Conservation (phyloP, 64 coral and sea anemone species). For the Exaiptasia diaphana region DNA sequence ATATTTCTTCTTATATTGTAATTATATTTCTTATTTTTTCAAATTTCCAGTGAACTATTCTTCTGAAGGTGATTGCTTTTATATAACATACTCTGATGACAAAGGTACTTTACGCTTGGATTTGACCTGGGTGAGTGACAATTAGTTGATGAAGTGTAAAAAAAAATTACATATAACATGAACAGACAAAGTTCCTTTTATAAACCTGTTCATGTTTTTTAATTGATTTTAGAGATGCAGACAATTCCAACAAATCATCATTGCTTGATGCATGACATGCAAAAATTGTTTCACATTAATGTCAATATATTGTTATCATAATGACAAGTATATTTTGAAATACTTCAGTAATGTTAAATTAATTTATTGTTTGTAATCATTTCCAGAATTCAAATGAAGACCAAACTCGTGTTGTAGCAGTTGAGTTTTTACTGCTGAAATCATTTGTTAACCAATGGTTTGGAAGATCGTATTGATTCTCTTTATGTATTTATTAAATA, state of each 20-base stretch:
- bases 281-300: no score
- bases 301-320: no score
- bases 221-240: no score
- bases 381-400: slow-evolving; percentile 29
- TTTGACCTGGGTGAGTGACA: slow-evolving; percentile 32
- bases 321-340: no score
- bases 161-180: not conserved
- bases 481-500: not conserved
- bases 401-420: slow-evolving; percentile 27
- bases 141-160: not conserved
- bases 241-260: no score
- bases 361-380: no score
- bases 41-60: slow-evolving; percentile 26
- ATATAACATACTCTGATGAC: slow-evolving; percentile 28
- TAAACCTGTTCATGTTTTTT: no score
- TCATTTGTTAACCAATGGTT: slow-evolving; percentile 47
- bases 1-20: not conserved
- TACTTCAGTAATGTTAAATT: not conserved
- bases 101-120: slow-evolving; percentile 29
- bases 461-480: slow-evolving; percentile 2
- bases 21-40: not conserved
- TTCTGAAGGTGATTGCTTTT: slow-evolving; percentile 26
- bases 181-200: not conserved
- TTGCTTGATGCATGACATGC: no score
- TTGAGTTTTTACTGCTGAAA: slow-evolving; percentile 25